Percentiles rank a stretch among this genome's conserved stretches.
Conservation (phyloP, 2,797 vertebrate species). For the Pristis pectinata region DNA sequence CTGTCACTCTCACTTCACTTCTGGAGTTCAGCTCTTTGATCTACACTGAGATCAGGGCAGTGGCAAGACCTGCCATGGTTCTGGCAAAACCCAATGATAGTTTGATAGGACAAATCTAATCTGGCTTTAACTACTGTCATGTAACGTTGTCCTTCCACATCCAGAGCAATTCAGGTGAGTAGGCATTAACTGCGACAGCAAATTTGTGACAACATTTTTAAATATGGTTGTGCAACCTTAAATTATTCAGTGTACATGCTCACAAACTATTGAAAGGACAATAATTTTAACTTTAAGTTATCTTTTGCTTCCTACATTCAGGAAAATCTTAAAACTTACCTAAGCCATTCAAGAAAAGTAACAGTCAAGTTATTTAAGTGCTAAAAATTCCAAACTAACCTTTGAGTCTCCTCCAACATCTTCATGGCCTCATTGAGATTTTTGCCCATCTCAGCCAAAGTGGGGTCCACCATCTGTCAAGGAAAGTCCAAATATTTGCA, state of each 20-base stretch:
- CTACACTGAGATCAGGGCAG: no score
- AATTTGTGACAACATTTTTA: no score
- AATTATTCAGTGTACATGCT: background rate
- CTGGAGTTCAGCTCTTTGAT: no score
- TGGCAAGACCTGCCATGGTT: no score
- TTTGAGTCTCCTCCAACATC: conserved; percentile 75
- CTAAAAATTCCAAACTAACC: conserved; percentile 51
- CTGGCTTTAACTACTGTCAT: no score
- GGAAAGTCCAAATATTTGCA: conserved; percentile 30
- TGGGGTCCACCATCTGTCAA: conserved; percentile 67
- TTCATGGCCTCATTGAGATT: conserved; percentile 88
- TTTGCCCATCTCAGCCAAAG: conserved; percentile 78
- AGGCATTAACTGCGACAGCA: no score
- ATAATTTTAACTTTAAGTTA: background rate
- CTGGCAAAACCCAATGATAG: no score
- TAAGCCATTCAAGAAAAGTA: background rate
- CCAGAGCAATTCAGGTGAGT: no score
- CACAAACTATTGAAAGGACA: background rate
- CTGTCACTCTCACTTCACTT: no score
- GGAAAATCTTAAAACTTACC: background rate
- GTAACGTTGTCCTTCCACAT: no score
- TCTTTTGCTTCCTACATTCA: background rate
- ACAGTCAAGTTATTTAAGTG: background rate
- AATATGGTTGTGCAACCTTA: background rate
- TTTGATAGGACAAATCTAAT: no score